Conservation (phyloP, 2,113 vertebrate species). For the Menidia beryllina region DNA sequence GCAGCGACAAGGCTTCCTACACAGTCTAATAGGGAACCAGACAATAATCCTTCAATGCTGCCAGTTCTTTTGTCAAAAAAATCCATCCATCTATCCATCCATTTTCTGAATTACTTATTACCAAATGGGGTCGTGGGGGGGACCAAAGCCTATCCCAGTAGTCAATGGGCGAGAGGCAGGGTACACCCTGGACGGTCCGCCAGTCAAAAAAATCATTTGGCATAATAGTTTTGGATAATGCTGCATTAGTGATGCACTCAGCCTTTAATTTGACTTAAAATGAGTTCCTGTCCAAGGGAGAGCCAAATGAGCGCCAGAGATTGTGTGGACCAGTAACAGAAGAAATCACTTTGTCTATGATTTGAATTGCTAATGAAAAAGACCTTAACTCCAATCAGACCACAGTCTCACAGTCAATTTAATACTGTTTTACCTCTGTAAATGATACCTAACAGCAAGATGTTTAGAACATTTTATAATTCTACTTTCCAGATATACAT, state of each 20-base stretch:
- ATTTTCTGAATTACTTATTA: too few relatives aligned
- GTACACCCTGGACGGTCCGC: too few relatives aligned
- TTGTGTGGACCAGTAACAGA: conserved; percentile 24
- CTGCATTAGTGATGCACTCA: conserved; percentile 54
- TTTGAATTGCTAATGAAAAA: conserved; percentile 66
- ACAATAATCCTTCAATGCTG: conserved; percentile 40
- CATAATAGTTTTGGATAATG: conserved; percentile 50
- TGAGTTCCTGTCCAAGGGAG: conserved; percentile 53
- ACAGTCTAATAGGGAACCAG: conserved; percentile 43
- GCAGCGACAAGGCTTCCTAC: conserved; percentile 53
- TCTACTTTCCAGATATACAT: background rate
- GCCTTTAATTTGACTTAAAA: conserved; percentile 62
- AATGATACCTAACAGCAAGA: conserved; percentile 5
- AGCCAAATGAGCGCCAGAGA: conserved; percentile 21
- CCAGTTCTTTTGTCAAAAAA: conserved; percentile 35
- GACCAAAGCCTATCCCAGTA: too few relatives aligned
- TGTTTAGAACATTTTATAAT: conserved; percentile 20
- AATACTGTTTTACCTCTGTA: conserved; percentile 16
- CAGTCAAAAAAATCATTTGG: conserved; percentile 45
- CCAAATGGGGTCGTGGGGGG: too few relatives aligned
- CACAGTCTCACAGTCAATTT: conserved; percentile 35
- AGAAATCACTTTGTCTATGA: conserved; percentile 49
- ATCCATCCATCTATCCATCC: too few relatives aligned
- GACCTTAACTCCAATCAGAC: conserved; percentile 39
- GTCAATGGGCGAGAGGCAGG: too few relatives aligned